A percentile compares a stretch with the other conserved stretches of the same genome.
phyloP scores from a whole-genome alignment of 2,113 vertebrate species.

The Stigmatopora argus region DNA sequence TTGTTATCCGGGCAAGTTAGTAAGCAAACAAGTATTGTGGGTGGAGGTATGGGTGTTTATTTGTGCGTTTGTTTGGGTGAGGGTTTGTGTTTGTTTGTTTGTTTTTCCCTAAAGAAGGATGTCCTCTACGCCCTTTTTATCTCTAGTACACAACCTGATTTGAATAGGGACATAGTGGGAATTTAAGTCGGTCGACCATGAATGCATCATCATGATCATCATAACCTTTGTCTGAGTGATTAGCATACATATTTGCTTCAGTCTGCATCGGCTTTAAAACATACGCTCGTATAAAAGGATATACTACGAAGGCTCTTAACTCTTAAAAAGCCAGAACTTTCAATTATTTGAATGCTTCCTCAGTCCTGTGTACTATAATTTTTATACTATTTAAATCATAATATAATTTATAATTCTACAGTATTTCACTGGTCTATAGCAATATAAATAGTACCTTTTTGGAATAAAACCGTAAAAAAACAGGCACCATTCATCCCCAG shows the following conservation, averaged over 20 bases:
- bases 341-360: no score
- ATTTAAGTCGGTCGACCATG: not conserved
- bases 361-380: no score
- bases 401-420: no score
- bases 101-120: not conserved
- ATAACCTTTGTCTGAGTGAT: not conserved
- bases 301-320: not conserved
- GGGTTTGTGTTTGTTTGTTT: not conserved
- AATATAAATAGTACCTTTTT: no score
- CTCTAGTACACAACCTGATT: not conserved
- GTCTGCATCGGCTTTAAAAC: not conserved
- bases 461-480: no score
- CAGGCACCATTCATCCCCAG: no score
- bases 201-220: not conserved
- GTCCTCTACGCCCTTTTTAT: conserved; percentile 2
- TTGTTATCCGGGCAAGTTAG: not conserved
- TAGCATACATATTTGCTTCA: not conserved
- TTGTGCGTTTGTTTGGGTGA: not conserved
- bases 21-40: not conserved
- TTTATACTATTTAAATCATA: no score
- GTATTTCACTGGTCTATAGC: no score
- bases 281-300: not conserved
- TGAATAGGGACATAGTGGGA: not conserved
- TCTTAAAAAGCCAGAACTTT: not conserved
- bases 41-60: not conserved